Evolutionary conservation across 2,113 vertebrate species (phyloP).

Genomic region (Pituophis catenifer): DNA sequence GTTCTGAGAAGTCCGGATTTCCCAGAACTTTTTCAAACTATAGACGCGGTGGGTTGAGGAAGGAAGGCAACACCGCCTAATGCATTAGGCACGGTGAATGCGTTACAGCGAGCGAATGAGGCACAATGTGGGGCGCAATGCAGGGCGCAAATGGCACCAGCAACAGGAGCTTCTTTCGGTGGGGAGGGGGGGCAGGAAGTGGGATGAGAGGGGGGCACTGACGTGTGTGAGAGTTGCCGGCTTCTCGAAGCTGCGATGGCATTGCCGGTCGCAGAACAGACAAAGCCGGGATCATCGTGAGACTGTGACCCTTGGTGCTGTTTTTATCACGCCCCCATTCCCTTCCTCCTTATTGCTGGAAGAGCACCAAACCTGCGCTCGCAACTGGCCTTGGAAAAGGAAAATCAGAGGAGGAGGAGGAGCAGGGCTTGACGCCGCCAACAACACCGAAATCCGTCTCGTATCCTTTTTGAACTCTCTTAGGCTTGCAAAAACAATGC

Average conservation of each 20-base stretch:
- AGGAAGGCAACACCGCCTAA: no score
- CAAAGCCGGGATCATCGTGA: neutral
- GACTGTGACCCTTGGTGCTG: neutral
- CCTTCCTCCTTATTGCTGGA: neutral
- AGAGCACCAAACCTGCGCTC: neutral
- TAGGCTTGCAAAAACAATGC: neutral
- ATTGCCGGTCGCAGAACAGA: neutral
- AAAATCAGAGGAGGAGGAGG: neutral
- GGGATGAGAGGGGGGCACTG: neutral
- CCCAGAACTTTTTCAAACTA: neutral
- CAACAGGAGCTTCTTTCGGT: no score
- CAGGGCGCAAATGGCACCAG: neutral
- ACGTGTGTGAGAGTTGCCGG: neutral
- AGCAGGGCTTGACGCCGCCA: neutral
- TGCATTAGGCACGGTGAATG: neutral
- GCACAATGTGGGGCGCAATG: no score
- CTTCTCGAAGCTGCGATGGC: neutral
- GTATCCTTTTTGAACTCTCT: no score
- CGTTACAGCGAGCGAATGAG: no score
- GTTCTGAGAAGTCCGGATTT: neutral
- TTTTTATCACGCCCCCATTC: neutral
- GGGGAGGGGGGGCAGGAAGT: neutral
- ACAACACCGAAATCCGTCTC: neutral
- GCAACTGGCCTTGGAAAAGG: neutral
- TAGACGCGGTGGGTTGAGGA: neutral